Percentiles rank a stretch among this genome's conserved stretches.
Conservation (phyloP, 2,797 vertebrate species). For the Tangara arthus region DNA sequence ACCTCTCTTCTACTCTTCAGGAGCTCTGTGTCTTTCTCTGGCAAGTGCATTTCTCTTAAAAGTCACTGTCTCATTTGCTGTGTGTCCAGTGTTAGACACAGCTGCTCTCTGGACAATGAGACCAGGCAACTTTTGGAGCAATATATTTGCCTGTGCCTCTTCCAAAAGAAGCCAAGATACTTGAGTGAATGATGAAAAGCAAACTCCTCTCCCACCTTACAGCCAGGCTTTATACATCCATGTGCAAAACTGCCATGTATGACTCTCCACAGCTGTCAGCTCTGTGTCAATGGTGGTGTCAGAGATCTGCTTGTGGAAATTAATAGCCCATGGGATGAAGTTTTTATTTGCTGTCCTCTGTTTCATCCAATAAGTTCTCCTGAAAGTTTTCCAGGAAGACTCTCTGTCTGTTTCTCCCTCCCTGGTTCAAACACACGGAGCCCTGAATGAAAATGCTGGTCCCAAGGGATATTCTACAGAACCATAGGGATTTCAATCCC, state of each 20-base stretch:
- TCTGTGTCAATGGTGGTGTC: background rate
- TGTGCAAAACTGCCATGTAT: background rate
- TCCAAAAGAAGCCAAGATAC: background rate
- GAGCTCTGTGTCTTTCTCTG: background rate
- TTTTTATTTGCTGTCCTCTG: background rate
- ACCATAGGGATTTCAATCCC: background rate
- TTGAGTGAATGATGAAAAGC: background rate
- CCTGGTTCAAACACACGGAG: background rate
- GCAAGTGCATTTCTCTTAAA: background rate
- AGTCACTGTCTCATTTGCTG: background rate
- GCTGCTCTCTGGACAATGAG: background rate
- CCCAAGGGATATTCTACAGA: background rate
- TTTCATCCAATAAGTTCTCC: background rate
- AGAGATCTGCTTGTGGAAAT: background rate
- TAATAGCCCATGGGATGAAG: background rate
- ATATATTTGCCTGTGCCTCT: background rate
- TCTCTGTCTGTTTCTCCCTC: background rate
- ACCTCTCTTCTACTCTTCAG: background rate
- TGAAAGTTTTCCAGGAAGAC: background rate
- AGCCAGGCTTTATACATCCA: background rate
- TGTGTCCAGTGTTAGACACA: background rate
- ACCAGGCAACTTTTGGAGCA: background rate
- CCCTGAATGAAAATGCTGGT: background rate
- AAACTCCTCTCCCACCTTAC: background rate
- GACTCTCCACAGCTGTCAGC: background rate